Base-by-base conservation (phyloP, 2,797 vertebrate species). In the Acanthurus leucopareius region DNA sequence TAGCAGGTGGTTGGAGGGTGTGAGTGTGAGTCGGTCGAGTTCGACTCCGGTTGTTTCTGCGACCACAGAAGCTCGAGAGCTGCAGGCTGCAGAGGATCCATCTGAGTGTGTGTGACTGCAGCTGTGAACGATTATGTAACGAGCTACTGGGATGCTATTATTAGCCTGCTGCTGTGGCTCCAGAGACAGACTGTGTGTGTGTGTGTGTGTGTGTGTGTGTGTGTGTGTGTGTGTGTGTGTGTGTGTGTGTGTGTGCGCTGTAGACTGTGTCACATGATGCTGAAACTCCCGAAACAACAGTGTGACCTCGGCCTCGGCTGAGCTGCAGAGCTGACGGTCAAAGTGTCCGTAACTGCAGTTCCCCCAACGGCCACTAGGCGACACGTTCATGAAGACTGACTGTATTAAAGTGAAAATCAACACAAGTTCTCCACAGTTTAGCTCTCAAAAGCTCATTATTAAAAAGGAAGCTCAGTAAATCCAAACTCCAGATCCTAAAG, bases 81-180 rank as follows among this genome's bases (percentile, higher is more conserved):
- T 38, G 56, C 73, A 28, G 75, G 63, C 77, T 71, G 69, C 11
- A 17, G 44, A 40, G 38, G 6, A 40, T 7, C 38, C 10, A 32
- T 40, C 4, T 16, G 67, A 40, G 32, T 25, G 63, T 3, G 51
- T 8, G 63, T 1, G 22, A 19, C 77, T 86, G 85, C 86, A 89
- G 89, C 88, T 86, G 88, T 13, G 64, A 15, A 0, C 44, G 22
- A 1, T 91, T 90, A 90, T 79, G 77, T 86, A 91, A 91, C 77
- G 11, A 71, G 63, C 73, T 70, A 54, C 56, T 58, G 44, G 32
- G 70, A 66, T 49, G 80, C 86, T 91, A 91, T 91, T 90, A 89
- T 91, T 90, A 91, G 87, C 86, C 60, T 75, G 72, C 83, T 82
- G 54, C 82, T 81, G 88, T 77, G 74, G 71, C 79, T 73, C 51